phyloP scores from a whole-genome alignment of 2,797 vertebrate species.

The Diplodus sargus region DNA sequence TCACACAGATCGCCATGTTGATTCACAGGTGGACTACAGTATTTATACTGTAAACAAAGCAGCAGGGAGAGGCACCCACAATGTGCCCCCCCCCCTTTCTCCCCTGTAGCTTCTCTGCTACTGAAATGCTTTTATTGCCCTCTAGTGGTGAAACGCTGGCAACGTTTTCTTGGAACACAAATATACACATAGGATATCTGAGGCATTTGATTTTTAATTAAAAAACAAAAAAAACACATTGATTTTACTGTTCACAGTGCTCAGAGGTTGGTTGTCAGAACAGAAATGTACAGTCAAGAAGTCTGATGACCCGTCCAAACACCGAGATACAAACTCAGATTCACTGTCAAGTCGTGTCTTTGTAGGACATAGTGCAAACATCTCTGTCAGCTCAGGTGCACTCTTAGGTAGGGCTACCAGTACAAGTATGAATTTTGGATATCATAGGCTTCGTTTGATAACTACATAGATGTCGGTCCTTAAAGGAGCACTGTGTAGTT shows the following conservation, averaged over 20 bases:
- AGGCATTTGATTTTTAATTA: neutral
- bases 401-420: neutral
- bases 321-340: slow-evolving; percentile 26
- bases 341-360: neutral
- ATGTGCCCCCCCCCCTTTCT: neutral
- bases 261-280: slow-evolving; percentile 61
- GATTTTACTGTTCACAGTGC: slow-evolving; percentile 72
- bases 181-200: neutral
- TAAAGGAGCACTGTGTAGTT: neutral
- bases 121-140: slow-evolving; percentile 51
- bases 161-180: neutral
- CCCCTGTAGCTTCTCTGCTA: neutral
- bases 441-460: neutral
- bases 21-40: slow-evolving; percentile 40
- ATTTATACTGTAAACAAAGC: slow-evolving; percentile 68
- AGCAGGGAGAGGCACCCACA: slow-evolving; percentile 21
- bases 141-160: slow-evolving; percentile 58
- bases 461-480: neutral
- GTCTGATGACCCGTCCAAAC: slow-evolving; percentile 19
- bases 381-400: neutral
- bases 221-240: slow-evolving; percentile 42
- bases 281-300: slow-evolving; percentile 56
- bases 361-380: slow-evolving; percentile 37
- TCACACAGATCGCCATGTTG: slow-evolving; percentile 48
- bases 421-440: neutral